Base-by-base conservation (phyloP, 2,797 vertebrate species). In the Bryconaethiops microstoma region DNA sequence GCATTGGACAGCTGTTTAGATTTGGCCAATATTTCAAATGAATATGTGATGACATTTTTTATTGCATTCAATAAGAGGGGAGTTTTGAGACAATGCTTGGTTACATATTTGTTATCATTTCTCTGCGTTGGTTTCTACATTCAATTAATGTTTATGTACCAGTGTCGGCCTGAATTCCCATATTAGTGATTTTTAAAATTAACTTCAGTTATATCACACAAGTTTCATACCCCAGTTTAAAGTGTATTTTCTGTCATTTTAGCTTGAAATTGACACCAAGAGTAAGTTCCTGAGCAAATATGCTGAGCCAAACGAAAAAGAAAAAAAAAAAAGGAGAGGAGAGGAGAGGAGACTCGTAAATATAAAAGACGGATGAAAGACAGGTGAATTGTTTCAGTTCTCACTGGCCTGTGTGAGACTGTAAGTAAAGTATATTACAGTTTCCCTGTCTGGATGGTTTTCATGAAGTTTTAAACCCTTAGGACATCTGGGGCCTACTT, bases 351-450 rank as follows among this genome's bases (percentile, higher is more conserved):
- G 23, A 63, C 16, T 16, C 63, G 59, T 35, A 75, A 29, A 2
- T 14, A 19, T 75, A 48, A 79, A 79, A 63, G 55, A 78, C 23
- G 55, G 67, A 45, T 70, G 64, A 21, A 70, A 21, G 35, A 40
- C 63, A 40, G 57, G 21, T 35, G 48, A 54, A 6, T 17, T 19
- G 14, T 54, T 54, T 54, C 5, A 50, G 48, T 10, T 57, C 7
- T 57, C 55, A 57, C 5, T 57, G 19, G 13, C 13, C 63, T 65
- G 13, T 17, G 17, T 54, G 72, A 77, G 14, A 67, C 23, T 62
- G 23, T 71, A 29, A 8, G n/a, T 7, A 81, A 64, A 25, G 25
- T 39, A 29, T 1, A 75, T 29, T 21, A 17, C 79, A 79, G 50
- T 60, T 42, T 73, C 55, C 6, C 12, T 76, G 57, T 78, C 25